Conservation (phyloP, 1,140 invertebrate species). For the Pararge aegeria region DNA sequence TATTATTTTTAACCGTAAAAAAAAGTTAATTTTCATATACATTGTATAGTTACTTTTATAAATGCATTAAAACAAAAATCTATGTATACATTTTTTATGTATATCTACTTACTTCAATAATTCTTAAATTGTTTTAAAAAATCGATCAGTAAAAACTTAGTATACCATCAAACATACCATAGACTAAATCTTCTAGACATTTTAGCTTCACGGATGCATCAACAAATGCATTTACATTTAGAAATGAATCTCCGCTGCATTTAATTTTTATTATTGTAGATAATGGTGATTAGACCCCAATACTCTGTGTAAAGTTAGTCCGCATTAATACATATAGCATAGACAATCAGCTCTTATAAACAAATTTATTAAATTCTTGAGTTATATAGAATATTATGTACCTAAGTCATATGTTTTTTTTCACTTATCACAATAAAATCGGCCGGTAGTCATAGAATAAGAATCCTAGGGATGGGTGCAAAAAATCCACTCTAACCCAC, state of each 20-base stretch:
- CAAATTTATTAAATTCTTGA: too few species aligned
- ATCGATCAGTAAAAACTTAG: slow-evolving; percentile 9
- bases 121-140: too few species aligned
- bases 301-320: slow-evolving; percentile 59
- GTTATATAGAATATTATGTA: too few species aligned
- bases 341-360: not conserved
- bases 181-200: slow-evolving; percentile 65
- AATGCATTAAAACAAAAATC: too few species aligned
- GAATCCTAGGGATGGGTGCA: too few species aligned
- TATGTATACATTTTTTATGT: too few species aligned
- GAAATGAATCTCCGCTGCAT: slow-evolving; percentile 42
- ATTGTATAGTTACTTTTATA: not conserved
- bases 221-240: slow-evolving; percentile 37
- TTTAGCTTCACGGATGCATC: slow-evolving; percentile 56
- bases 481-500: too few species aligned
- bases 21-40: not conserved
- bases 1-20: not conserved
- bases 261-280: slow-evolving; percentile 71
- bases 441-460: too few species aligned
- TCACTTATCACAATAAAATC: too few species aligned
- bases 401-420: too few species aligned
- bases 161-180: slow-evolving; percentile 46
- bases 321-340: slow-evolving; percentile 11
- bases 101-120: too few species aligned
- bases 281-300: slow-evolving; percentile 58